A percentile compares a stretch with the other conserved stretches of the same genome.
phyloP scores from a whole-genome alignment of 92 coral and sea anemone genomes.

The Zoanthus sansibaricus region DNA sequence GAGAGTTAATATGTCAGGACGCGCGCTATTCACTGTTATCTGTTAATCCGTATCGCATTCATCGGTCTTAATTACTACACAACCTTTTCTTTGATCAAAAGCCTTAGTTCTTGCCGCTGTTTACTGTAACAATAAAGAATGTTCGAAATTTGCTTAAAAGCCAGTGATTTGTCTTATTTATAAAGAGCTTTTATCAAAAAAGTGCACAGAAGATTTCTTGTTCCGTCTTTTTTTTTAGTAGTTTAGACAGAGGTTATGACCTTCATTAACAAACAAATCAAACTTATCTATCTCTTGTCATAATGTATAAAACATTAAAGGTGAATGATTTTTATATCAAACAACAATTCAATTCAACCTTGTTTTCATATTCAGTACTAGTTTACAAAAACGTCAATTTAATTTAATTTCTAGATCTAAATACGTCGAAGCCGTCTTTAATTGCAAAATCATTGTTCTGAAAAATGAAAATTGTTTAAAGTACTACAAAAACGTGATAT shows the following conservation, averaged over 20 bases:
- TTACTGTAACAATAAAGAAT: conserved; percentile 29
- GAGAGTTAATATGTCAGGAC: conserved; percentile 62
- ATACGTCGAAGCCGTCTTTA: not conserved
- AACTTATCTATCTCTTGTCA: conserved; percentile 30
- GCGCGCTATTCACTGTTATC: conserved; percentile 59
- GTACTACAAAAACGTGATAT: conserved; percentile 10
- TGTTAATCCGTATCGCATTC: conserved; percentile 63
- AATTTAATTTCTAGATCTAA: conserved; percentile 6
- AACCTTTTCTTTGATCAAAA: conserved; percentile 53
- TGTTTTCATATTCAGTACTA: not conserved
- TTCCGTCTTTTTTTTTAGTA: not conserved
- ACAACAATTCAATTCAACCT: not conserved
- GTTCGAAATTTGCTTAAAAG: conserved; percentile 6
- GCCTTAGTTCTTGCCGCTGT: conserved; percentile 50
- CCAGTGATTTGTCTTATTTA: not conserved
- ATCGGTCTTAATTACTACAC: conserved; percentile 55
- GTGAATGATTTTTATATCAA: not conserved
- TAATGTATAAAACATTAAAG: conserved; percentile 31
- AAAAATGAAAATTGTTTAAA: not conserved
- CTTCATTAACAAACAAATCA: conserved; percentile 16
- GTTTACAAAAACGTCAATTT: conserved; percentile 1
- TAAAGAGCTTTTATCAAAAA: conserved; percentile 7
- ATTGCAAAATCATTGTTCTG: not conserved
- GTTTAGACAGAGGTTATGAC: conserved; percentile 7
- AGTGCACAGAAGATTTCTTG: not conserved